A percentile compares a stretch with the other conserved stretches of the same genome.
These are phyloP conservation scores for Geopemphigus sp. DNA, from an alignment of 1,140 invertebrate species.

Conservation along the genomic window DNA sequence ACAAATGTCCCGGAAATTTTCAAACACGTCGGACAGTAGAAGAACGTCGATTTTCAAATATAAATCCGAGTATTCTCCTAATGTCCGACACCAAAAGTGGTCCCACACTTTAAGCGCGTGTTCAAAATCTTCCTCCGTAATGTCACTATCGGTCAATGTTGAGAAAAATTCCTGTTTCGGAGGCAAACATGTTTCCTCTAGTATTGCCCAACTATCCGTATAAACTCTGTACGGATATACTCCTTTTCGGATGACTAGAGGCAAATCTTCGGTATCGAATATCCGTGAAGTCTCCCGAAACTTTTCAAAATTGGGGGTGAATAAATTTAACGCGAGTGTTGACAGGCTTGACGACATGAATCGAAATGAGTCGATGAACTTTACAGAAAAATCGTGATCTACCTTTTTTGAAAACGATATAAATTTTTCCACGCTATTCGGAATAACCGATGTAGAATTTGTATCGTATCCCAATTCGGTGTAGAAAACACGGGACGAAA, in stretches of 20 bases:
- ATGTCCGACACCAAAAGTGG: background rate
- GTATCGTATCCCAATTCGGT: too few relatives aligned
- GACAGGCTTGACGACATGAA: constrained; percentile 47
- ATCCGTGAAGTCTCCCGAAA: too few relatives aligned
- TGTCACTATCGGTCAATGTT: constrained; percentile 53
- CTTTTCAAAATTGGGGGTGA: too few relatives aligned
- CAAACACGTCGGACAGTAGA: constrained; percentile 55
- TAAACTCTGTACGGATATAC: constrained; percentile 52
- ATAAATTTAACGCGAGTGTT: constrained; percentile 1
- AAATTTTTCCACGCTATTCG: background rate
- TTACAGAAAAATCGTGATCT: background rate
- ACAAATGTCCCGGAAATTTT: constrained; percentile 57
- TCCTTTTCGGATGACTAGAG: too few relatives aligned
- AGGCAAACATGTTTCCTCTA: constrained; percentile 54
- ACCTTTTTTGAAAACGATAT: background rate
- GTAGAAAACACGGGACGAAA: too few relatives aligned
- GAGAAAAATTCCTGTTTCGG: constrained; percentile 55
- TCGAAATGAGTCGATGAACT: constrained; percentile 52
- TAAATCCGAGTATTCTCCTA: constrained; percentile 55
- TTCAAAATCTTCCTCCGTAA: constrained; percentile 52
- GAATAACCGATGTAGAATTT: too few relatives aligned
- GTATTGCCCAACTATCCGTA: constrained; percentile 52
- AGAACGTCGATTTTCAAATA: constrained; percentile 54
- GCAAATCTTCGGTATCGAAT: too few relatives aligned
- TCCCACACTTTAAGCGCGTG: too few relatives aligned